phyloP scores from a whole-genome alignment of 2,888 invertebrate genomes.

The Synergus laeviventris region DNA sequence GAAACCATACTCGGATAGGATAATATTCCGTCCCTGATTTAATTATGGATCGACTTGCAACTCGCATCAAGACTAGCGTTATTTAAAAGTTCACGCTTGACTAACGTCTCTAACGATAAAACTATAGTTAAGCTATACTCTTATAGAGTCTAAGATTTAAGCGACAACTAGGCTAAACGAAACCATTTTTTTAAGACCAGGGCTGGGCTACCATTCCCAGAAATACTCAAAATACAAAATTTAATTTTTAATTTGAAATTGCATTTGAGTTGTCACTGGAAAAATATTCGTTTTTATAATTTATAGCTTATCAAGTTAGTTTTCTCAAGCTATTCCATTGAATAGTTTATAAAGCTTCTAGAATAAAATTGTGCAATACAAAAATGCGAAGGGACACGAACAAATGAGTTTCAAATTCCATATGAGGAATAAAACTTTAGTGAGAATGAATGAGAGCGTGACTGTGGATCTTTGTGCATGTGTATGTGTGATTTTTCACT shows the following conservation, averaged over 20 bases:
- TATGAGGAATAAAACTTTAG: conserved; percentile 6
- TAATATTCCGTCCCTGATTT: conserved; percentile 23
- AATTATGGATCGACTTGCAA: conserved; percentile 62
- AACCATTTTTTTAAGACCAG: background rate
- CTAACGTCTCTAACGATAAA: conserved; percentile 71
- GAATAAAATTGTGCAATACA: conserved; percentile 37
- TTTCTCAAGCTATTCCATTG: conserved; percentile 8
- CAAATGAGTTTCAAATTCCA: background rate
- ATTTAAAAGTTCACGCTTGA: conserved; percentile 75
- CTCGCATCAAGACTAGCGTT: conserved; percentile 71
- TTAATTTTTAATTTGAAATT: conserved; percentile 9
- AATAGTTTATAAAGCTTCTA: conserved; percentile 12
- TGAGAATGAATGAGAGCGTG: background rate
- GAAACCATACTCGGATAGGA: background rate
- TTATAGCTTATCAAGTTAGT: conserved; percentile 17
- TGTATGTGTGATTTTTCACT: background rate
- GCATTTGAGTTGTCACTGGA: background rate
- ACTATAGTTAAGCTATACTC: conserved; percentile 47
- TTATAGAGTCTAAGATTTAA: conserved; percentile 5
- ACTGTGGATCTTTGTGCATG: background rate
- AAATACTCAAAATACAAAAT: conserved; percentile 20
- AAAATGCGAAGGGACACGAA: background rate
- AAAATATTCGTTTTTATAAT: conserved; percentile 7
- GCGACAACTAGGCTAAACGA: conserved; percentile 21
- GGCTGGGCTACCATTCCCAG: background rate